Evolutionary conservation across 2,113 vertebrate genomes (phyloP).

Genomic region (Melanerpes aurifrons): DNA sequence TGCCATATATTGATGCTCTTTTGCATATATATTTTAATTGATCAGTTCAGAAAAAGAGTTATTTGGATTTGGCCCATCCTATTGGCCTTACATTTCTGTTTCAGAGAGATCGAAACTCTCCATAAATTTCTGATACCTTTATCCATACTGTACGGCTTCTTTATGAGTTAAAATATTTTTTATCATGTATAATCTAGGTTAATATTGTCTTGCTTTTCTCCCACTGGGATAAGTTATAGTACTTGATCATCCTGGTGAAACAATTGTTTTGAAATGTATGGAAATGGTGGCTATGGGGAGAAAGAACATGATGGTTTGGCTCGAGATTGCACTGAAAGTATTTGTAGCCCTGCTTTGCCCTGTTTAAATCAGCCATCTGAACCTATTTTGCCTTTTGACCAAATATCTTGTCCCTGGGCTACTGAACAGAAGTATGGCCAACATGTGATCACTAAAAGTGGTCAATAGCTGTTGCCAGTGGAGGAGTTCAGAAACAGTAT

Average conservation of each 20-base stretch:
- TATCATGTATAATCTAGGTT: neutral
- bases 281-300: neutral
- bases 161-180: neutral
- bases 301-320: neutral
- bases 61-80: neutral
- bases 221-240: neutral
- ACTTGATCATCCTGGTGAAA: neutral
- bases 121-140: constrained; percentile 31
- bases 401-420: neutral
- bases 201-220: neutral
- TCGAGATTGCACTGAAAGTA: neutral
- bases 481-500: neutral
- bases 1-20: constrained; percentile 35
- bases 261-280: neutral
- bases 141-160: neutral
- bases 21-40: constrained; percentile 47
- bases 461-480: neutral
- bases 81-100: neutral
- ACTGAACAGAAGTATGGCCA: neutral
- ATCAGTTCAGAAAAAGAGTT: constrained; percentile 5
- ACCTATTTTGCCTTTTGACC: neutral
- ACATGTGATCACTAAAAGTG: neutral
- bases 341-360: neutral
- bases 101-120: neutral
- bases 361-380: neutral